Evolutionary conservation across 2,797 vertebrate species (phyloP), one percentile per base, ranked within the genome.

Genomic region (Coreius guichenoti): DNA sequence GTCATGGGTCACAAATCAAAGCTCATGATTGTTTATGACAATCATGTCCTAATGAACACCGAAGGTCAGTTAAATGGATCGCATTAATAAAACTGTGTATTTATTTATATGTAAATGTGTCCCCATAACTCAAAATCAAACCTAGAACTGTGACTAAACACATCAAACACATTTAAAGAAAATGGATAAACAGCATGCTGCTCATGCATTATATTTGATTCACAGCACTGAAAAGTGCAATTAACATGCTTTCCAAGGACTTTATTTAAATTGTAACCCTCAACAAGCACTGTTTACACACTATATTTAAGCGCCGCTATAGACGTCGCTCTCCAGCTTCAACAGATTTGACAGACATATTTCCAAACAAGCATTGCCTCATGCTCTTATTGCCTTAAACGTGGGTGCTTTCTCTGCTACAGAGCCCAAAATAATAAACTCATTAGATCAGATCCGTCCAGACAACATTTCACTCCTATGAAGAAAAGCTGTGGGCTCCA

Each of bases 51-150:
- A 23, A 7, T 84, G 17, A 69, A 56, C n/a, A 65, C 31, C 3
- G 8, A 13, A 79, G 13, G 33, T 79, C 36, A 69, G 63, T 45
- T 84, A 47, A 85, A 80, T 65, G 5, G 39, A 49, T 58, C 43
- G 2, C 29, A 85, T 65, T 23, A 49, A 85, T 80, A 65, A 43
- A 65, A 36, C 17, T 43, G 23, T 74, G 23, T 74, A n/a, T 80
- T 85, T 85, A 85, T 85, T 65, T 67, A 19, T n/a, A 58, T 19
- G n/a, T 72, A 47, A 84, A 79, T 83, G 17, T 83, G 75, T 83
- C 78, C 3, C 17, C 23, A 3, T 68, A 65, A 56, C 26, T 84
- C 76, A 49, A 65, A 51, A 23, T 77, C 72, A 65, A 70, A 51
- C n/a, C 21, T 63, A 31, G 23, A 49, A 23, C 13, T 6, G 65